phyloP scores from a whole-genome alignment of 53 echinoderm and acorn worm genomes.

The Crossaster papposus region DNA sequence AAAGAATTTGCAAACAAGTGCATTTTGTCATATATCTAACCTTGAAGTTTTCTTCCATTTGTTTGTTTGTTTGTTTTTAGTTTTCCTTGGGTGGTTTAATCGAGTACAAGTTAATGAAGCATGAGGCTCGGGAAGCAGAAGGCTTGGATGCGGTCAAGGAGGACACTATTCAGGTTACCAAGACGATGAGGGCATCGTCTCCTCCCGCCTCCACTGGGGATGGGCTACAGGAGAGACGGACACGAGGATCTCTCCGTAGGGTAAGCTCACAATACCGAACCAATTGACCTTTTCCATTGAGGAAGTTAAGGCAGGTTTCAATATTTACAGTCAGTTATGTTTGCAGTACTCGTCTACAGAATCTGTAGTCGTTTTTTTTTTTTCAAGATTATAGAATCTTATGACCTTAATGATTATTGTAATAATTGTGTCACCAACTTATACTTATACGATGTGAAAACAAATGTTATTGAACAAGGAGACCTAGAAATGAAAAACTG shows the following conservation, averaged over 20 bases:
- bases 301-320: slow-evolving; percentile 11
- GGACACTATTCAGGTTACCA: slow-evolving; percentile 87
- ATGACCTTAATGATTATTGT: not conserved
- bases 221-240: slow-evolving; percentile 76
- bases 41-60: not conserved
- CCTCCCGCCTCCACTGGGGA: slow-evolving; percentile 94
- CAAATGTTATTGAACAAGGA: too few relatives aligned
- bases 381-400: not conserved
- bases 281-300: not conserved
- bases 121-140: slow-evolving; percentile 67
- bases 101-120: slow-evolving; percentile 77
- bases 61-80: slow-evolving; percentile 10
- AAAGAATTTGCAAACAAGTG: too few relatives aligned
- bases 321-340: not conserved
- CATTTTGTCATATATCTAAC: too few relatives aligned
- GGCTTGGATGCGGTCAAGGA: slow-evolving; percentile 74
- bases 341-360: not conserved
- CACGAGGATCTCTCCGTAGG: slow-evolving; percentile 66
- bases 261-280: slow-evolving; percentile 32
- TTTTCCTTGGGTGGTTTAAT: slow-evolving; percentile 78
- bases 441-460: too few relatives aligned
- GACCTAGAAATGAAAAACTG: too few relatives aligned
- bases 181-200: slow-evolving; percentile 95
- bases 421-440: too few relatives aligned
- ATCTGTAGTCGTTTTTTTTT: too few relatives aligned